Evolutionary conservation across 2,797 vertebrate genomes (phyloP), one percentile per base, ranked within the genome.

Genomic region (Myripristis jacobus): DNA sequence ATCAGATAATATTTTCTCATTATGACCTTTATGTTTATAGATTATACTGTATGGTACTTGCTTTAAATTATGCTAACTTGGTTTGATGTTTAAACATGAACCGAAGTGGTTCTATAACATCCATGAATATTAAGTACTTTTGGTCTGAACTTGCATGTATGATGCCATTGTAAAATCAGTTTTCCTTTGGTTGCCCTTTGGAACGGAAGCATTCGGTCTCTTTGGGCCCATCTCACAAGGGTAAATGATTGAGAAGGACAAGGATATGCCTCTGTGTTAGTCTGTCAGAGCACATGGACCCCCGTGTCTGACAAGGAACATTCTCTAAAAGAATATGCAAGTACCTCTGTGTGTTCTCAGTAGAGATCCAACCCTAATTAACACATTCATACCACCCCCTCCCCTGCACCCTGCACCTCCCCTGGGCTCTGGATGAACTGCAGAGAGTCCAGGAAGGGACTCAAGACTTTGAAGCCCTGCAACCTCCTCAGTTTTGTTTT

Each of bases 291-390:
- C 79, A 36, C 73, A 84, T 65, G 63, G 84, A 89, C 58, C 77
- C 80, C 44, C 66, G 64, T 59, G 50, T 82, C 70, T 76, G 78
- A 87, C 70, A 79, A 87, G 73, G 70, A 88, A 63, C 66, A 10
- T 80, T 92, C 86, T 91, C 90, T 89, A 78, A 93, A 92, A 87
- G 90, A 94, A 94, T 93, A 92, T 92, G 88, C 92, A 92, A 92
- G 92, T 92, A 90, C 86, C 85, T 91, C 85, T 88, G 87, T 88
- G 85, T 84, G 86, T 86, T 87, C 87, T 90, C 86, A 77, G 72
- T 38, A 82, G 85, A 90, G 87, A 92, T 82, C 87, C 57, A 59
- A 48, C 60, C 66, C 90, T 89, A 92, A 92, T 93, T 89, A 93
- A 88, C 78, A 79, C 77, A 86, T 91, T 86, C 78, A 79, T 74